A percentile compares a stretch with the other conserved stretches of the same genome.
These are phyloP conservation scores for Neoscelio sp. DNA, from an alignment of 2,888 invertebrate genomes.

Conservation along the genomic window DNA sequence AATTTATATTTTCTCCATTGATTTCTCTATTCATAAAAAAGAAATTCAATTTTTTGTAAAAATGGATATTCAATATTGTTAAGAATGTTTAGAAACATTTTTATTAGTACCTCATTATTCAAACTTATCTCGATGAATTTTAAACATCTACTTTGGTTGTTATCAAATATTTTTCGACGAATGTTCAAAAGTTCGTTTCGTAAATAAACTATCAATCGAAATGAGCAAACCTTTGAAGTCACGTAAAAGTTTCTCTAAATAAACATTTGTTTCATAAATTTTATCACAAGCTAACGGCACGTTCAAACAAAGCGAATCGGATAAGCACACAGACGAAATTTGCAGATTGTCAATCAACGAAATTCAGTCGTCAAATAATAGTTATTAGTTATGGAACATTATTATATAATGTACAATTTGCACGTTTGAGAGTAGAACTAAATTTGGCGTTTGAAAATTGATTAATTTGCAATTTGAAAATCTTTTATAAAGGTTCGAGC, in stretches of 20 bases:
- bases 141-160: too few relatives aligned
- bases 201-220: conserved; percentile 20
- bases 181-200: conserved; percentile 32
- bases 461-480: conserved; percentile 55
- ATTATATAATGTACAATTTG: too few relatives aligned
- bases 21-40: too few relatives aligned
- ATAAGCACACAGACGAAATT: conserved; percentile 1
- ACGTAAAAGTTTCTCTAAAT: conserved; percentile 1
- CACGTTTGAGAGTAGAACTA: neutral
- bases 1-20: too few relatives aligned
- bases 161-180: conserved; percentile 33
- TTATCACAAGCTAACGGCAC: neutral
- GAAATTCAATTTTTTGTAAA: too few relatives aligned
- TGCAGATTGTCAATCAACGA: conserved; percentile 21
- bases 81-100: conserved; percentile 44
- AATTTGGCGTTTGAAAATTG: conserved; percentile 22
- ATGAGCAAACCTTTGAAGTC: neutral
- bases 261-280: conserved; percentile 30
- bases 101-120: too few relatives aligned
- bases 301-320: neutral
- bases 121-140: too few relatives aligned
- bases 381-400: conserved; percentile 28
- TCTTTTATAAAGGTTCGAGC: conserved; percentile 44
- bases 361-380: conserved; percentile 16
- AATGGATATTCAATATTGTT: too few relatives aligned